Percentiles rank a stretch among this genome's conserved stretches.
Evolutionary conservation across 2,888 invertebrate species (phyloP).

Genomic region (Ganaspis brasiliensis): DNA sequence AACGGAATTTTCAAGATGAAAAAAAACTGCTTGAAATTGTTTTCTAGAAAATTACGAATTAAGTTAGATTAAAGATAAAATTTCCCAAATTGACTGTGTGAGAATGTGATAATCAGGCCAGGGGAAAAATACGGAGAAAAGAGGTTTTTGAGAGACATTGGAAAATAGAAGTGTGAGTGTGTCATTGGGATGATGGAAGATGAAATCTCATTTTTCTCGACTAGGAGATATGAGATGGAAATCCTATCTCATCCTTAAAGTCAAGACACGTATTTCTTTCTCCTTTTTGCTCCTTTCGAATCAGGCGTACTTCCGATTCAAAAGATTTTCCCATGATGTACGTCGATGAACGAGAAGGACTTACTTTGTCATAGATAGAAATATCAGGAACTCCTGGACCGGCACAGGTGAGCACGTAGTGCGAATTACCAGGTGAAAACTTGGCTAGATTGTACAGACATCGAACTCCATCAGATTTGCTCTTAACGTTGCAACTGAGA

Average conservation of each 20-base stretch:
- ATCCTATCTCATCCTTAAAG: constrained; percentile 28
- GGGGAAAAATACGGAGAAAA: not conserved
- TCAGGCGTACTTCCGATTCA: constrained; percentile 35
- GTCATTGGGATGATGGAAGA: constrained; percentile 28
- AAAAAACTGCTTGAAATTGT: too few relatives aligned
- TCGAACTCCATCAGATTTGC: constrained; percentile 80
- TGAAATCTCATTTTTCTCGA: constrained; percentile 32
- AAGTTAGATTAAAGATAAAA: too few relatives aligned
- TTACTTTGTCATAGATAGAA: constrained; percentile 84
- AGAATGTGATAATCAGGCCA: not conserved
- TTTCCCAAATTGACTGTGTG: not conserved
- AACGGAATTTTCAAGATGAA: too few relatives aligned
- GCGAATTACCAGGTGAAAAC: constrained; percentile 86
- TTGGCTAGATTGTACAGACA: constrained; percentile 87
- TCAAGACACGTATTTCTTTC: constrained; percentile 29
- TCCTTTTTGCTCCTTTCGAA: constrained; percentile 14
- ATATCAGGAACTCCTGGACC: constrained; percentile 93
- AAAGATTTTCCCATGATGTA: constrained; percentile 24
- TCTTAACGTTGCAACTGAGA: constrained; percentile 87
- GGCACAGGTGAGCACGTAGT: constrained; percentile 89
- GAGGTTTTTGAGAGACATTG: constrained; percentile 32
- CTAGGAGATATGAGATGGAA: constrained; percentile 33
- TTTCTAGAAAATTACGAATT: too few relatives aligned
- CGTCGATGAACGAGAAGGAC: constrained; percentile 57
- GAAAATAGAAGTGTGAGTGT: constrained; percentile 12